Evolutionary conservation across 1,140 invertebrate species (phyloP).

Genomic region (Bombus terrestris): DNA sequence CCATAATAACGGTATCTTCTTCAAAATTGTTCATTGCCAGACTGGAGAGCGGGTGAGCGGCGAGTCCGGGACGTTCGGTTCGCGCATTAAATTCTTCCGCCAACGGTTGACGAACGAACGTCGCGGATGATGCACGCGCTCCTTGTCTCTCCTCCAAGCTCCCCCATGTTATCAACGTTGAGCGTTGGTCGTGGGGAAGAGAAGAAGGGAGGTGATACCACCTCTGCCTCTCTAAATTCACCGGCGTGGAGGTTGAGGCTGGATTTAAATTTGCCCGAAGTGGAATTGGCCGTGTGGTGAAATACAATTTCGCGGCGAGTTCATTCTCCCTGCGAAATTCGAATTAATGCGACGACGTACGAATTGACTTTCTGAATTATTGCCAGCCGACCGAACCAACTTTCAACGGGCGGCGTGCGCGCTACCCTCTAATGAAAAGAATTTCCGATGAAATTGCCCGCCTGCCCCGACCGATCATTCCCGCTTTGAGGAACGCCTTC

Average conservation of each 20-base stretch:
- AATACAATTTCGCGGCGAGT: slow-evolving; percentile 74
- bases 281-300: slow-evolving; percentile 72
- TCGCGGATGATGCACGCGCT: slow-evolving; percentile 64
- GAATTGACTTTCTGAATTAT: slow-evolving; percentile 67
- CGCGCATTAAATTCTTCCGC: slow-evolving; percentile 61
- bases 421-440: slow-evolving; percentile 23
- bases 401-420: slow-evolving; percentile 38
- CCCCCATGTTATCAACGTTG: not conserved
- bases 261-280: slow-evolving; percentile 74
- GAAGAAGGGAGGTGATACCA: slow-evolving; percentile 37
- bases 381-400: slow-evolving; percentile 44
- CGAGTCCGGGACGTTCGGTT: slow-evolving; percentile 18
- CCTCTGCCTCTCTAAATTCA: slow-evolving; percentile 74
- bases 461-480: not conserved
- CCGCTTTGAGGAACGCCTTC: not conserved
- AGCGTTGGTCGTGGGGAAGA: not conserved
- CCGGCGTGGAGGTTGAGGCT: slow-evolving; percentile 58
- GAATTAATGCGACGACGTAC: slow-evolving; percentile 71
- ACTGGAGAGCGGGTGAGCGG: not conserved
- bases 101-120: slow-evolving; percentile 66
- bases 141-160: not conserved
- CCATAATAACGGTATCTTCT: slow-evolving; percentile 77
- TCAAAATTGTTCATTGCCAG: slow-evolving; percentile 67
- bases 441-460: slow-evolving; percentile 23
- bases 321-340: slow-evolving; percentile 72